These are phyloP conservation scores for Sinohyriopsis cumingii DNA, from an alignment of 2,888 invertebrate species.

Conservation along the genomic window DNA sequence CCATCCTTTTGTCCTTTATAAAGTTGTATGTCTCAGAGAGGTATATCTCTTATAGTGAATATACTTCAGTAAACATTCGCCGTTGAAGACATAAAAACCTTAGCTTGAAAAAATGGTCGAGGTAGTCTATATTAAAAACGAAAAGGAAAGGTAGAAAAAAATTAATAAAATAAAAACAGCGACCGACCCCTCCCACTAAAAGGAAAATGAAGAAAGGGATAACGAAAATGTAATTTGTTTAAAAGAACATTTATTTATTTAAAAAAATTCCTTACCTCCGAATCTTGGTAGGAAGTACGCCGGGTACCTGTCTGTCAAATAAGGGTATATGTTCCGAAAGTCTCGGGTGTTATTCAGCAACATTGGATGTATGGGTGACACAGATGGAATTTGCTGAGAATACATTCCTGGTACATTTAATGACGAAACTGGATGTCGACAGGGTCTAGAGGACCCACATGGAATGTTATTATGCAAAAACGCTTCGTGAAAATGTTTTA, in stretches of 20 bases:
- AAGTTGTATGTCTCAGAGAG: too few species aligned
- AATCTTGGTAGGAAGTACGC: slow-evolving; percentile 45
- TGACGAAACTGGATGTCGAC: slow-evolving; percentile 41
- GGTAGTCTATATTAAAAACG: too few species aligned
- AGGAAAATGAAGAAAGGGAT: too few species aligned
- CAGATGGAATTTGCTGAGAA: slow-evolving; percentile 27
- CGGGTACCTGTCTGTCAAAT: slow-evolving; percentile 42
- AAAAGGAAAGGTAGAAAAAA: too few species aligned
- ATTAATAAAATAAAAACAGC: too few species aligned
- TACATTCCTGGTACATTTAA: slow-evolving; percentile 35
- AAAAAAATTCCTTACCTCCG: slow-evolving; percentile 31
- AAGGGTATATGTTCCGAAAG: slow-evolving; percentile 43
- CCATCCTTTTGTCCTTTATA: too few species aligned
- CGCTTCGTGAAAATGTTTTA: slow-evolving; percentile 48
- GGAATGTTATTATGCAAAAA: slow-evolving; percentile 35
- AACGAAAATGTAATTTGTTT: too few species aligned
- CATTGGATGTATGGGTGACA: slow-evolving; percentile 41
- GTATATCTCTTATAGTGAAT: too few species aligned
- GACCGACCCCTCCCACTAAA: too few species aligned
- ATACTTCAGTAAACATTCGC: too few species aligned
- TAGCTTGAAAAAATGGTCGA: too few species aligned
- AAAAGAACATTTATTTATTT: not conserved
- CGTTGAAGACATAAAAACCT: too few species aligned
- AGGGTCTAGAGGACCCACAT: slow-evolving; percentile 32
- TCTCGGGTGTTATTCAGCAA: slow-evolving; percentile 40